Conservation (phyloP, 1,140 invertebrate species). For the Lepidurus arcticus region DNA sequence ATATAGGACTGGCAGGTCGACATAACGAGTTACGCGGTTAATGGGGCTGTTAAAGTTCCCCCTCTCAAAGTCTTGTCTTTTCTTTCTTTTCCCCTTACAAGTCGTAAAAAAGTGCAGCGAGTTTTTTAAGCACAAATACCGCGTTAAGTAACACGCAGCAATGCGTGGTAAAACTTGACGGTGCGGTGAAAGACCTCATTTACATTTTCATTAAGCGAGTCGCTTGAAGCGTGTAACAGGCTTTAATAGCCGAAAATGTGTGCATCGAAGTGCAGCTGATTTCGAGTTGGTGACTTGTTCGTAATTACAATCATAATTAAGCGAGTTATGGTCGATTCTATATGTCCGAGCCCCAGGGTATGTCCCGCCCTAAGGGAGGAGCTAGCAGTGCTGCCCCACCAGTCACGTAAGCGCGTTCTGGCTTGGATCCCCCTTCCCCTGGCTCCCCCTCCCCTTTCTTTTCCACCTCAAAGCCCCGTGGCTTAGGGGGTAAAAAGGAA, state of each 20-base stretch:
- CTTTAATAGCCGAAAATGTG: not conserved
- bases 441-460: no score
- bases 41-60: not conserved
- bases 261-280: not conserved
- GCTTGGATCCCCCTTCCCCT: no score
- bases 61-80: not conserved
- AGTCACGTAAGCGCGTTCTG: no score
- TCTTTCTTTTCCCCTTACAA: not conserved
- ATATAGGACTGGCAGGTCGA: not conserved
- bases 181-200: not conserved
- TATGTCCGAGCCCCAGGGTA: not conserved
- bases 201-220: slow-evolving; percentile 1
- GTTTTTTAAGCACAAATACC: not conserved
- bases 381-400: no score
- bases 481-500: not conserved
- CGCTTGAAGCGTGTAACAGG: not conserved
- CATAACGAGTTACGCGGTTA: not conserved
- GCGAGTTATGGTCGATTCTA: slow-evolving; percentile 7
- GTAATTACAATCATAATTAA: not conserved
- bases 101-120: not conserved
- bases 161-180: not conserved
- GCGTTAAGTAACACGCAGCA: not conserved
- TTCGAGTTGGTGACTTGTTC: not conserved
- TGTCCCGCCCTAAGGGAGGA: no score
- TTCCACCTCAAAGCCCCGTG: not conserved